These are phyloP conservation scores for Nemoura dubitans DNA, from an alignment of 2,888 invertebrate species.

Conservation along the genomic window DNA sequence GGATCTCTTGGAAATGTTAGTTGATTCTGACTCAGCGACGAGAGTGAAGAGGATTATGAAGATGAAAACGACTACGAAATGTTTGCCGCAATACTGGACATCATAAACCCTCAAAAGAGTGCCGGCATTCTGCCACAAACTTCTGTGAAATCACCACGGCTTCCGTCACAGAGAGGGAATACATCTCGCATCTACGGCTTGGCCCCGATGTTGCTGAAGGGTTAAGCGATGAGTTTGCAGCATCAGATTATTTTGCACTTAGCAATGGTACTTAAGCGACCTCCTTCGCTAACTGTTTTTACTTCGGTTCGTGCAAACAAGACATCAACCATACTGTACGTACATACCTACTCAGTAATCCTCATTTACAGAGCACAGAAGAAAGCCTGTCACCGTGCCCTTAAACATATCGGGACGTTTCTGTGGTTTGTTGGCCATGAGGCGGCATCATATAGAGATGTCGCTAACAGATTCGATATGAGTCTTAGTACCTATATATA, in stretches of 20 bases:
- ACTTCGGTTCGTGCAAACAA: not conserved
- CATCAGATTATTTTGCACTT: not conserved
- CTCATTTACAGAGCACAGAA: conserved; percentile 13
- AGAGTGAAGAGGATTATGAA: not conserved
- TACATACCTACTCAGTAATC: not conserved
- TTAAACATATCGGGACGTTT: conserved; percentile 35
- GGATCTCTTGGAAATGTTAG: not conserved
- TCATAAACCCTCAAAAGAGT: not conserved
- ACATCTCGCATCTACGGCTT: not conserved
- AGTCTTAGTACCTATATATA: conserved; percentile 39
- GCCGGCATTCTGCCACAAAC: not conserved
- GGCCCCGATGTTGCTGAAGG: not conserved
- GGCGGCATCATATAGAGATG: conserved; percentile 39
- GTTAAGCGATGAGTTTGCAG: not conserved
- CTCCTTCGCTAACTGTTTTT: not conserved
- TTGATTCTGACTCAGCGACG: not conserved
- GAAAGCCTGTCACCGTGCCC: not conserved
- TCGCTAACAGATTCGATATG: conserved; percentile 33
- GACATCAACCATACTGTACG: not conserved
- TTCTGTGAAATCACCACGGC: not conserved
- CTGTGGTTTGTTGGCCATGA: conserved; percentile 42
- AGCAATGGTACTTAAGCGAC: not conserved
- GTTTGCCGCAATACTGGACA: not conserved
- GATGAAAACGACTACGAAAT: not conserved
- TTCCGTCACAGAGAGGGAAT: not conserved